Conservation (phyloP, 1,140 invertebrate genomes). For the Lithobius niger region DNA sequence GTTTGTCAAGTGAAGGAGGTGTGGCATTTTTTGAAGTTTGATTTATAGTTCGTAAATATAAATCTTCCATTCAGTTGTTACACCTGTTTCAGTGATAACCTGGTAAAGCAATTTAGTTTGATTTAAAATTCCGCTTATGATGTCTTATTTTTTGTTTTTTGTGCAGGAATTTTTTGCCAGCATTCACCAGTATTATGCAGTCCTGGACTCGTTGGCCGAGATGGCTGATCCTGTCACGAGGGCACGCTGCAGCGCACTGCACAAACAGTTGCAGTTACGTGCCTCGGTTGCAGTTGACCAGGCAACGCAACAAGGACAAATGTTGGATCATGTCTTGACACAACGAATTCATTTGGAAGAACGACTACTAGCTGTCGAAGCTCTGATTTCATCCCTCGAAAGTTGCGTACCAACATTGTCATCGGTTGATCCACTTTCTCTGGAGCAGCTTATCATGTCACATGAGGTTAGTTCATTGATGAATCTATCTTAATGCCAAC, state of each 20-base stretch:
- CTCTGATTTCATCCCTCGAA: not conserved
- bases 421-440: not conserved
- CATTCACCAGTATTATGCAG: slow-evolving; percentile 26
- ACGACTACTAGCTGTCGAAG: not conserved
- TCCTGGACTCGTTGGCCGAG: slow-evolving; percentile 26
- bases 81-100: too few relatives aligned
- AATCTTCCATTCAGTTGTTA: too few relatives aligned
- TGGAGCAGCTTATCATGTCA: not conserved
- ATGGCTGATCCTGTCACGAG: slow-evolving; percentile 24
- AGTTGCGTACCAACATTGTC: not conserved
- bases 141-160: not conserved
- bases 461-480: not conserved
- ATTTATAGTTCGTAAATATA: too few relatives aligned
- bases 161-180: slow-evolving; percentile 31
- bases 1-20: too few relatives aligned
- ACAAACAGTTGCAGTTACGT: slow-evolving; percentile 24
- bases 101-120: too few relatives aligned
- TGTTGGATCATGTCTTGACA: slow-evolving; percentile 27
- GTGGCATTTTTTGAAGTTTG: too few relatives aligned
- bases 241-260: slow-evolving; percentile 16
- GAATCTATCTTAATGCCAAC: too few relatives aligned
- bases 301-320: slow-evolving; percentile 26
- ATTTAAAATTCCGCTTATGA: too few relatives aligned
- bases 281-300: slow-evolving; percentile 27
- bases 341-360: slow-evolving; percentile 22